A percentile compares a stretch with the other conserved stretches of the same genome.
Evolutionary conservation across 2,113 vertebrate species (phyloP).

Genomic region (Sigmodon hispidus): DNA sequence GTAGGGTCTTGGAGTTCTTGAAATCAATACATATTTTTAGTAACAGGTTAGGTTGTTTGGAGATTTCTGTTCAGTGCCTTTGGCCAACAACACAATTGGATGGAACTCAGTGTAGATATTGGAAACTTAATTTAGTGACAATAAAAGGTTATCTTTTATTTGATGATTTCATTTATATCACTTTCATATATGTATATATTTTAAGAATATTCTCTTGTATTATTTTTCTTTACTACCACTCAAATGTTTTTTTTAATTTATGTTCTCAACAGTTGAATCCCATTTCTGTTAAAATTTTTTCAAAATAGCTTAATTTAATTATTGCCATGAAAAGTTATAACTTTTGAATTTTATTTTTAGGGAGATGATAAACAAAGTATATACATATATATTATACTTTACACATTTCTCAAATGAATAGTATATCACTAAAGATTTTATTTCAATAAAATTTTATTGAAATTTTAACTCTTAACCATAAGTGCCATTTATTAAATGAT

Average conservation of each 20-base stretch:
- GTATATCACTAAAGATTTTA: background rate
- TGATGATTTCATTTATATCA: background rate
- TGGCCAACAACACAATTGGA: background rate
- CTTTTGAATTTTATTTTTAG: background rate
- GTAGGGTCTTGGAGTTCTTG: background rate
- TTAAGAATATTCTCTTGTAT: background rate
- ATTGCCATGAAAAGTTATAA: background rate
- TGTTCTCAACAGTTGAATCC: background rate
- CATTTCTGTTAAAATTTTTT: constrained; percentile 16
- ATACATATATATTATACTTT: background rate
- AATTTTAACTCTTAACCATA: background rate
- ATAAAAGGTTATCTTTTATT: background rate
- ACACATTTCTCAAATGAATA: constrained; percentile 20
- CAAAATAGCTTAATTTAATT: background rate
- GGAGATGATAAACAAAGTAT: background rate
- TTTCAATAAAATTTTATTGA: constrained; percentile 13
- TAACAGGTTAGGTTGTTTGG: background rate
- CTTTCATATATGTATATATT: background rate
- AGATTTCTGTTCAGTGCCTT: background rate
- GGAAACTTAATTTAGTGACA: background rate
- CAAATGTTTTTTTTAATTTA: background rate
- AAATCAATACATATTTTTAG: too few relatives aligned
- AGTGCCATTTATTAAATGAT: background rate
- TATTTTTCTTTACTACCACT: background rate
- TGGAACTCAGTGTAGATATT: background rate